Evolutionary conservation across 2,113 vertebrate species (phyloP), one percentile per base, ranked within the genome.

Genomic region (Spizaetus ornatus): DNA sequence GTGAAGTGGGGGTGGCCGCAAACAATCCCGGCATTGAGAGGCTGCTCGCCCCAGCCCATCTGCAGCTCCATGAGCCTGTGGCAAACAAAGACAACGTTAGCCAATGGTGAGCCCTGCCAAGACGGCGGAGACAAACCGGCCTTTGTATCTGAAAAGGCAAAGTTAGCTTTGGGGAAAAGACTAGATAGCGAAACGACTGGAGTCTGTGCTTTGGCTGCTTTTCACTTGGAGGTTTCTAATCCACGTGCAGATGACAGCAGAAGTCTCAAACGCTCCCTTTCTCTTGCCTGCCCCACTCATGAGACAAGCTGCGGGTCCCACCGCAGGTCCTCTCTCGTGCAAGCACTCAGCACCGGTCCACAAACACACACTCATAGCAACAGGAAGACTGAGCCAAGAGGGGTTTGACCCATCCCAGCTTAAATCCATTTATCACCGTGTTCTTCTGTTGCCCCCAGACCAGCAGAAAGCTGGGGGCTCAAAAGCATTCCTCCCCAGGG

Each of bases 351-450:
- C 38, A 26, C 53, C 0, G 1, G 9, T 17, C 45, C 36, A 23
- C 0, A 0, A 62, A 36, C 9, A 0, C 70, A 52, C 15, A 3
- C 47, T 50, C 16, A 0, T 0, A 11, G 34, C 61, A 20, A 15
- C 32, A 55, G 25, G 36, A 55, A 29, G 13, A 58, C 40, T 3
- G 47, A 65, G 34, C 29, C 47, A 55, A 45, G 27, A n/a, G 15
- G 8, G 7, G 27, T 29, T 79, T 38, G 21, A 72, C 34, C 38
- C 36, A 53, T 36, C 34, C 36, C 45, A 58, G 16, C 17, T 59
- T 19, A 36, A 86, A 86, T 25, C 25, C 31, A 7, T 59, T 22
- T 25, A 45, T 42, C 12, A 27, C 62, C 11, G 0, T 18, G 40
- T 15, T 65, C 34, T 43, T 7, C 40, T 52, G 42, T 61, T 58